Percentiles rank a stretch among this genome's conserved stretches.
Conservation (phyloP, 2,113 vertebrate species). For the Ellobius talpinus region DNA sequence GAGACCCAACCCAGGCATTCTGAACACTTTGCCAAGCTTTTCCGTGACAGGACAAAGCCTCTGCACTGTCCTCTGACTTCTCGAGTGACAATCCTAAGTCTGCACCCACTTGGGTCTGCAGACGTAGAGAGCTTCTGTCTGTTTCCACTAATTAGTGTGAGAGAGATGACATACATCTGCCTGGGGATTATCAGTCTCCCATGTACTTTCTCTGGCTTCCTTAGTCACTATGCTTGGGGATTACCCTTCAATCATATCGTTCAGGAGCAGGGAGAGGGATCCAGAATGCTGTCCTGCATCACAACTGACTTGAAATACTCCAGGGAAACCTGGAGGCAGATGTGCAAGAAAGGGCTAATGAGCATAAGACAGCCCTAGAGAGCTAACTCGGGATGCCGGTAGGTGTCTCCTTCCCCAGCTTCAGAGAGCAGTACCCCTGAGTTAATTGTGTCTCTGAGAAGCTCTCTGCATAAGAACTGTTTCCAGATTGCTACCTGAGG, state of each 20-base stretch:
- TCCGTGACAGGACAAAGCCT: neutral
- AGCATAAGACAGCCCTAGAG: neutral
- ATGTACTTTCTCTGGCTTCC: neutral
- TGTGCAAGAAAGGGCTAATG: neutral
- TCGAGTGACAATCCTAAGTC: neutral
- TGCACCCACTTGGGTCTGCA: neutral
- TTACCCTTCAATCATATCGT: neutral
- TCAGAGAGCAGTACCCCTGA: too few relatives aligned
- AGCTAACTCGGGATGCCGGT: neutral
- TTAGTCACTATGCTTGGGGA: neutral
- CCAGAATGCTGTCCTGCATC: neutral
- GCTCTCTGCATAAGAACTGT: neutral
- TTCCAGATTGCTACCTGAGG: neutral
- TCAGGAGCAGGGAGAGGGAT: neutral
- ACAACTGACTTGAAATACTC: neutral
- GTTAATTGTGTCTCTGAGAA: too few relatives aligned
- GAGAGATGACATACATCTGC: neutral
- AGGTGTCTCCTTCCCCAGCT: neutral
- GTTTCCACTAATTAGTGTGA: neutral
- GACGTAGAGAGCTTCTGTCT: conserved; percentile 30
- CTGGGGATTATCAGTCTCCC: neutral
- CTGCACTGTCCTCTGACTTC: neutral
- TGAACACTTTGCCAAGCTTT: neutral
- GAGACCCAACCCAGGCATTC: neutral
- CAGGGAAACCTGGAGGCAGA: conserved; percentile 1